Evolutionary conservation across 2,888 invertebrate species (phyloP).

Genomic region (Peribatodes rhomboidaria): DNA sequence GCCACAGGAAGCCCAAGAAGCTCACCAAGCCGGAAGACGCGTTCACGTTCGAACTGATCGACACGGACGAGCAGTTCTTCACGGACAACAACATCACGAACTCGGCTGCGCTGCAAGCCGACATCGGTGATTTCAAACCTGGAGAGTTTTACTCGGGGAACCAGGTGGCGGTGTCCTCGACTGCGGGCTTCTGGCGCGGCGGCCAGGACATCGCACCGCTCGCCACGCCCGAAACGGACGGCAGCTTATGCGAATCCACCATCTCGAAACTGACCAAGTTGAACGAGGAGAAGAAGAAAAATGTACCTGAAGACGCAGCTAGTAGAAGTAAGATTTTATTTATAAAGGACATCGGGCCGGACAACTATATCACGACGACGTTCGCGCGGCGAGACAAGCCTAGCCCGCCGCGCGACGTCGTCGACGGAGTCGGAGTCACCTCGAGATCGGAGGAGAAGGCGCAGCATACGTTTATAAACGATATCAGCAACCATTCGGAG

Average conservation of each 20-base stretch:
- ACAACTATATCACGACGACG: constrained; percentile 91
- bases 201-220: constrained; percentile 84
- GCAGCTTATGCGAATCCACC: constrained; percentile 86
- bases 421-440: constrained; percentile 70
- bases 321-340: constrained; percentile 87
- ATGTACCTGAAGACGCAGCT: constrained; percentile 71
- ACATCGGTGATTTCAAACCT: constrained; percentile 80
- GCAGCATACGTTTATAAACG: constrained; percentile 79
- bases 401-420: constrained; percentile 60
- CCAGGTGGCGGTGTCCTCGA: constrained; percentile 71
- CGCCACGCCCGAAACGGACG: constrained; percentile 88
- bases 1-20: constrained; percentile 90
- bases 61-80: constrained; percentile 91
- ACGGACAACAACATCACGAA: constrained; percentile 82
- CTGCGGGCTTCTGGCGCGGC: constrained; percentile 75
- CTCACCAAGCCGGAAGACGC: constrained; percentile 90
- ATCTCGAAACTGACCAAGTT: constrained; percentile 80
- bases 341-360: constrained; percentile 90
- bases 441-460: constrained; percentile 83
- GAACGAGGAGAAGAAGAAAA: constrained; percentile 76
- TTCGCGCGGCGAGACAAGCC: constrained; percentile 82
- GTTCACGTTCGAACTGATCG: constrained; percentile 94
- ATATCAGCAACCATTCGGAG: constrained; percentile 81
- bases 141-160: constrained; percentile 83
- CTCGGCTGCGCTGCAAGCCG: constrained; percentile 73